Evolutionary conservation across 2,888 invertebrate genomes (phyloP), one percentile per base, ranked within the genome.

Genomic region (Artemia sp.): DNA sequence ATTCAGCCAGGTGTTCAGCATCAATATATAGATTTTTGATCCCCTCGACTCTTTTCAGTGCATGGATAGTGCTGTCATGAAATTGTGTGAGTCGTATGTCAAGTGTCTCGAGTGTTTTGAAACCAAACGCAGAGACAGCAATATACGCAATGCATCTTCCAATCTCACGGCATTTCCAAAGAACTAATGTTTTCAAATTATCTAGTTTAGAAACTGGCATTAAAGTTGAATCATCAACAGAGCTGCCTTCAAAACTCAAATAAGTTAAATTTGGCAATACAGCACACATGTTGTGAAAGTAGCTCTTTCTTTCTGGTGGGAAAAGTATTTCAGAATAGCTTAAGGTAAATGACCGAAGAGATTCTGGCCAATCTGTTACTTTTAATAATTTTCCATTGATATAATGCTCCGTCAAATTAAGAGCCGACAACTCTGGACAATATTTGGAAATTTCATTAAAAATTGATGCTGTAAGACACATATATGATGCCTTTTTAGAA

Each of bases 161-260:
- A 58, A 24, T 58, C 24, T 58, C 64, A 9, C 64, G 11, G 10
- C 64, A 58, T n/a, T 58, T 58, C 64, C 24, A 19, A 9, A 58
- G 64, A 10, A 24, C 24, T 9, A 58, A 24, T 8, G 64, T 58
- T 58, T 58, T 58, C 64, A 58, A 10, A 19, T 58, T 58, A 19
- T 58, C 64, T 19, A 58, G 64, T 24, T 58, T 58, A 19, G 64
- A 58, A 58, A 58, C 24, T n/a, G 64, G 64, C 64, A 58, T 58
- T 9, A 58, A 24, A n/a, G 64, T 24, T 24, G 64, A 58, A 24
- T 58, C 64, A 58, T 58, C 64, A 8, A 58, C 64, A 19, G n/a
- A 24, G 24, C 14, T 19, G 24, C 64, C 64, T 58, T 58, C 64
- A n/a, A 58, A 24, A 9, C 64, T 58, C 64, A 58, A 24, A 8